Evolutionary conservation across 1,140 invertebrate species (phyloP).

Genomic region (Apis cerana): DNA sequence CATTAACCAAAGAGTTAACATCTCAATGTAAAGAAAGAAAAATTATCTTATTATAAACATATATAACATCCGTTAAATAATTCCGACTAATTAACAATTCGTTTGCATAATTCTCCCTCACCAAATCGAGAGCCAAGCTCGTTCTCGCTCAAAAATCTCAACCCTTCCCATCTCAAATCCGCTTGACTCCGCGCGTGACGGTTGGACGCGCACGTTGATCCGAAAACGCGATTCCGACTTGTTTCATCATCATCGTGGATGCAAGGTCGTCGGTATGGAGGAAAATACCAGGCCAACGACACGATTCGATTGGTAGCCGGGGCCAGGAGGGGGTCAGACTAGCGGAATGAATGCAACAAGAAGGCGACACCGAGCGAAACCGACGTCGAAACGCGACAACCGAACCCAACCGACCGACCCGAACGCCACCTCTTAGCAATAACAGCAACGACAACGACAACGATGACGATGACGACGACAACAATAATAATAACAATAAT

Average conservation of each 20-base stretch:
- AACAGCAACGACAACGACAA: not conserved
- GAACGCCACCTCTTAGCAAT: not conserved
- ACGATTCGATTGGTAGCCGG: constrained; percentile 22
- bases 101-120: too few relatives aligned
- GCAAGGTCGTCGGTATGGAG: constrained; percentile 35
- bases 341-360: constrained; percentile 49
- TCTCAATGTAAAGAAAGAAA: too few relatives aligned
- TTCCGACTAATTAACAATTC: too few relatives aligned
- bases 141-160: too few relatives aligned
- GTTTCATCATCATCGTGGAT: constrained; percentile 3
- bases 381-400: constrained; percentile 25
- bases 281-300: constrained; percentile 44
- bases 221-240: not conserved
- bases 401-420: not conserved
- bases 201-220: not conserved
- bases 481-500: not conserved
- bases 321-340: constrained; percentile 26
- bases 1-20: too few relatives aligned
- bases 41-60: too few relatives aligned
- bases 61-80: too few relatives aligned
- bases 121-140: too few relatives aligned
- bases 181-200: not conserved
- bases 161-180: too few relatives aligned
- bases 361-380: constrained; percentile 31
- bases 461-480: not conserved